Base-by-base conservation (phyloP, 2,888 invertebrate species). In the Acleris literana region DNA sequence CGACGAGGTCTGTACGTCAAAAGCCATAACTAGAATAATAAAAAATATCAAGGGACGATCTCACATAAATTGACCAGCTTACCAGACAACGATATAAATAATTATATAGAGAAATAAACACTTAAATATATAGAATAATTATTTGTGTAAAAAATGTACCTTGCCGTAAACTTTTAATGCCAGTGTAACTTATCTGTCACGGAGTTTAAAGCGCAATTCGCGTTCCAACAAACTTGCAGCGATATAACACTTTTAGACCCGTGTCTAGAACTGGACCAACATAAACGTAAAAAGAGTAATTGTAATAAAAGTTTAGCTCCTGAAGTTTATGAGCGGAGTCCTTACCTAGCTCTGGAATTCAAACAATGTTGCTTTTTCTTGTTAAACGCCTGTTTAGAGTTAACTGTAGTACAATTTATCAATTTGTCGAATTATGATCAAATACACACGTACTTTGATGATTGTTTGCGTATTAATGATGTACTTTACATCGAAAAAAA, bases 221-320 rank as follows among this genome's bases (percentile, higher is more conserved):
- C 5, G 16, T 18, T 11, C 29, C n/a, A 29, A 33, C 65, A 60
- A 65, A 61, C 60, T 64, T 59, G 65, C 60, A 65, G 22, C 18
- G 20, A 13, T 25, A 49, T 51, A 61, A 60, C 55, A 56, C 29
- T 65, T 61, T 65, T 56, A 61, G 48, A 25, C 51, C 55, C 46
- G 46, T 57, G 58, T 61, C 59, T 25, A 20, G 54, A 18, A 60
- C 64, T 54, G 56, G 60, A 49, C 25, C n/a, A 53, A 52, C 55
- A 56, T 60, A 61, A 64, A 59, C 53, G 60, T 65, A 65, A 65
- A 25, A 65, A 65, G 55, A 46, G 65, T 65, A 65, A 65, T 65
- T 65, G 60, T 51, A 65, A 65, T 65, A 65, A 65, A 65, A 65
- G 55, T 60, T 60, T 60, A 65, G 60, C 51, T 44, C 60, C 33